Evolutionary conservation across 2,888 invertebrate species (phyloP).

Genomic region (Zele albiditarsus): DNA sequence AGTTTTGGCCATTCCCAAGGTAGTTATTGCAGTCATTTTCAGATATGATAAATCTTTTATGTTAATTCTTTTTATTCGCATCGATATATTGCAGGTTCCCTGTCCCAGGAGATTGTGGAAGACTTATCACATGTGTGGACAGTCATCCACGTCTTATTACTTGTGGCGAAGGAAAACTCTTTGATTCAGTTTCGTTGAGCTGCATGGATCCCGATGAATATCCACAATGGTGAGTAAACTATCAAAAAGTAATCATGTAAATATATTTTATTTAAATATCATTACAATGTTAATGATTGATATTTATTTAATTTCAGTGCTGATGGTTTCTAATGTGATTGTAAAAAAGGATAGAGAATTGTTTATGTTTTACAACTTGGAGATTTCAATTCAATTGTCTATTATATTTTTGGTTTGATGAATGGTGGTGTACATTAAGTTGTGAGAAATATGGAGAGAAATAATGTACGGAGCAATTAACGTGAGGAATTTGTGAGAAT

Average conservation of each 20-base stretch:
- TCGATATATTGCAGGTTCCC: slow-evolving; percentile 76
- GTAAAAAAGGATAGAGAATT: not conserved
- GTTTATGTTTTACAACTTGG: not conserved
- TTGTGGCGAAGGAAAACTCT: slow-evolving; percentile 90
- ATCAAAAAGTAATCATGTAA: not conserved
- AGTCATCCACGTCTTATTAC: slow-evolving; percentile 90
- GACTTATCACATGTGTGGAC: slow-evolving; percentile 92
- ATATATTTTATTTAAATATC: not conserved
- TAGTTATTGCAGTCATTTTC: slow-evolving; percentile 43
- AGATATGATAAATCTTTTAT: not conserved
- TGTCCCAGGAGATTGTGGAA: slow-evolving; percentile 89
- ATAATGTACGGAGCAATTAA: not conserved
- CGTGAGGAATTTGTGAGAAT: not conserved
- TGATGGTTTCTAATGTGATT: slow-evolving; percentile 11
- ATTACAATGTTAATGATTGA: slow-evolving; percentile 12
- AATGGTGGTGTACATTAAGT: not conserved
- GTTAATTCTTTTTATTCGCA: not conserved
- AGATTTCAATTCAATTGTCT: not conserved
- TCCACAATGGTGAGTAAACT: slow-evolving; percentile 68
- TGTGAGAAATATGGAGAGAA: not conserved
- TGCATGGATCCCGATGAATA: slow-evolving; percentile 85
- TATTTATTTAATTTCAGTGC: slow-evolving; percentile 25
- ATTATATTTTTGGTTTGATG: not conserved
- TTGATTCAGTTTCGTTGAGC: slow-evolving; percentile 87
- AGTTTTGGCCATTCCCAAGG: slow-evolving; percentile 94